These are phyloP conservation scores for Trichomalopsis sarcophagae DNA, from an alignment of 1,140 invertebrate genomes.

Conservation along the genomic window DNA sequence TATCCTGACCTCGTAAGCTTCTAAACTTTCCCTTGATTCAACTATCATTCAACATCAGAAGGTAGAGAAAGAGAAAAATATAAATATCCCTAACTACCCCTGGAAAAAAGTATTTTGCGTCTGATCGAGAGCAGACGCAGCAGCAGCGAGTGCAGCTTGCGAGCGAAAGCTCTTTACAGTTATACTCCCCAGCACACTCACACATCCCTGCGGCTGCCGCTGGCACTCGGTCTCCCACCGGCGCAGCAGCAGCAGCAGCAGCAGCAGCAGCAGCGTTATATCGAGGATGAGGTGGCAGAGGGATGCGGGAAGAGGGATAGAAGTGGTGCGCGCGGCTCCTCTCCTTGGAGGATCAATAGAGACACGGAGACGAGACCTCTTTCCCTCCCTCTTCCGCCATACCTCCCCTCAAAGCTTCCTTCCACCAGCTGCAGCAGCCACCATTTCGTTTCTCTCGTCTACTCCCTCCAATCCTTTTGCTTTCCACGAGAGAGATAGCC, in stretches of 20 bases:
- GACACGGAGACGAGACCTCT: slow-evolving; percentile 74
- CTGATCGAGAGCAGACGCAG: slow-evolving; percentile 28
- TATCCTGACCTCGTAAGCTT: no score
- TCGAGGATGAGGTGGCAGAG: slow-evolving; percentile 57
- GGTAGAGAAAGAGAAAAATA: no score
- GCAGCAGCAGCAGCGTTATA: slow-evolving; percentile 42
- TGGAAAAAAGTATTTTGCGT: neutral
- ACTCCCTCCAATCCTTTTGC: neutral
- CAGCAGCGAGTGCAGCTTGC: slow-evolving; percentile 44
- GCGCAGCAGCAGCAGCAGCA: slow-evolving; percentile 35
- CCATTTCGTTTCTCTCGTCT: neutral
- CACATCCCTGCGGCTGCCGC: no score
- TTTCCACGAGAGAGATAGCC: neutral
- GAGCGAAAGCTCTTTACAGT: slow-evolving; percentile 37
- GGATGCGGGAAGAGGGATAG: slow-evolving; percentile 60
- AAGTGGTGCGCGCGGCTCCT: slow-evolving; percentile 67
- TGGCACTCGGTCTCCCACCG: neutral
- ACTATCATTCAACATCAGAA: no score
- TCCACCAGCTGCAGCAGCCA: neutral
- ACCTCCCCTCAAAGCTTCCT: slow-evolving; percentile 3
- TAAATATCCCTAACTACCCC: no score
- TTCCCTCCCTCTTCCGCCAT: slow-evolving; percentile 57
- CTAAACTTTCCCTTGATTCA: no score
- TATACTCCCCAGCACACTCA: no score
- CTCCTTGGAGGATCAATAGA: slow-evolving; percentile 74